Evolutionary conservation across 2,113 vertebrate species (phyloP).

Genomic region (Aix galericulata): DNA sequence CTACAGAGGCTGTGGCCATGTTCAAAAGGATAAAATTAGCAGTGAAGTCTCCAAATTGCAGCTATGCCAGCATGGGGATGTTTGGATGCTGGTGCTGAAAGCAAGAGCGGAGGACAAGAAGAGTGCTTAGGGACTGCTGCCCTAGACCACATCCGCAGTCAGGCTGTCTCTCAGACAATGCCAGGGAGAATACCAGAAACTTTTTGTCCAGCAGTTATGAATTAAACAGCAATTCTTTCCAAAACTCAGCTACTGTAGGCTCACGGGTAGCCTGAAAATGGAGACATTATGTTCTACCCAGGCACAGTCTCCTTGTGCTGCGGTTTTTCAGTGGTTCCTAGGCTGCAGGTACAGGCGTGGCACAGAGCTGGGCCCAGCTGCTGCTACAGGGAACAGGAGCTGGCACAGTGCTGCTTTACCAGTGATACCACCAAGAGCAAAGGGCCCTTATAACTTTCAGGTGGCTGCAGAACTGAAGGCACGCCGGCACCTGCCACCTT

Average conservation of each 20-base stretch:
- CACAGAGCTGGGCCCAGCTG: background rate
- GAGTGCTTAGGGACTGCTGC: background rate
- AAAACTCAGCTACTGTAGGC: background rate
- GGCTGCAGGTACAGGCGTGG: background rate
- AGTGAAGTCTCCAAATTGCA: background rate
- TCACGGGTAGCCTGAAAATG: background rate
- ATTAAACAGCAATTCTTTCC: background rate
- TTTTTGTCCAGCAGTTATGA: background rate
- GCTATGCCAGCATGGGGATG: rapidly evolving
- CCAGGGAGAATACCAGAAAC: background rate
- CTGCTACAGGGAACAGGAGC: background rate
- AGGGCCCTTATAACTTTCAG: rapidly evolving
- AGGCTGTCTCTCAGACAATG: background rate
- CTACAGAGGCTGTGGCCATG: background rate
- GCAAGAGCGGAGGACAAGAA: background rate
- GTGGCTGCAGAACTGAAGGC: background rate
- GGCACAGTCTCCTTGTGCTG: background rate
- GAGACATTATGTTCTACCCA: background rate
- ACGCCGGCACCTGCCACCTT: background rate
- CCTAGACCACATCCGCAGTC: background rate
- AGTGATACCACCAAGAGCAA: background rate
- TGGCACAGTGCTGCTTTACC: background rate
- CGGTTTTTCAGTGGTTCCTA: background rate
- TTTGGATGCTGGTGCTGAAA: background rate
- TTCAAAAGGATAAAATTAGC: background rate